A percentile compares a stretch with the other conserved stretches of the same genome.
These are phyloP conservation scores for Pseudopipra pipra DNA, from an alignment of 2,113 vertebrate genomes.

Conservation along the genomic window DNA sequence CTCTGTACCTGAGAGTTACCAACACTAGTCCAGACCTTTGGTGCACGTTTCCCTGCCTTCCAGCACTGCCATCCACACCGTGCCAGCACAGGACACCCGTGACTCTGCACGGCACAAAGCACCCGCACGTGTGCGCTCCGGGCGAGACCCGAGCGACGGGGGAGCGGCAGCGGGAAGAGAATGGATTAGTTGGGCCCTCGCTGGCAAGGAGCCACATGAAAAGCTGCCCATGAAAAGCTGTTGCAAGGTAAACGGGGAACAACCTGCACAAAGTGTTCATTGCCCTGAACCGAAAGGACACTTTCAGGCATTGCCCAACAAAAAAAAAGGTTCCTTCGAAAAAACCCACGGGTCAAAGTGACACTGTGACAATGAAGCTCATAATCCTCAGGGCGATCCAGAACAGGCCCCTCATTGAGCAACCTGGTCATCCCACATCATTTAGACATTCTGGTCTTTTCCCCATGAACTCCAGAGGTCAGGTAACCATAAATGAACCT, in stretches of 20 bases:
- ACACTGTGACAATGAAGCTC: not conserved
- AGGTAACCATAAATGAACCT: not conserved
- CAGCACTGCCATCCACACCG: not conserved
- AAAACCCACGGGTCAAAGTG: not conserved
- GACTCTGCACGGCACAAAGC: not conserved
- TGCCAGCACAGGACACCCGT: not conserved
- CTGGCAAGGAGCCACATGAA: not conserved
- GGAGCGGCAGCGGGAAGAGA: not conserved
- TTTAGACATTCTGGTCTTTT: not conserved
- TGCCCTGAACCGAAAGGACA: not conserved
- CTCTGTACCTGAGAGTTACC: not conserved
- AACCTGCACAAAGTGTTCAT: not conserved
- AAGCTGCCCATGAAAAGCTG: not conserved
- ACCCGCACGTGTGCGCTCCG: not conserved
- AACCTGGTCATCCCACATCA: not conserved
- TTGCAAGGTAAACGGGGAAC: not conserved
- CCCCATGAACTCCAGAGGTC: not conserved
- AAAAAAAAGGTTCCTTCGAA: not conserved
- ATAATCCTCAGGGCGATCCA: not conserved
- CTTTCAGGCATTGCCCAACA: not conserved
- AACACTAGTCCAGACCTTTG: not conserved
- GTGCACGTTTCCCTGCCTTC: not conserved
- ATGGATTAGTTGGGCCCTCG: not conserved
- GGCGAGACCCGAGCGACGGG: not conserved
- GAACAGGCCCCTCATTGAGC: not conserved